These are phyloP conservation scores for Onychomys leucogaster DNA, from an alignment of 2,797 vertebrate genomes.

Conservation along the genomic window DNA sequence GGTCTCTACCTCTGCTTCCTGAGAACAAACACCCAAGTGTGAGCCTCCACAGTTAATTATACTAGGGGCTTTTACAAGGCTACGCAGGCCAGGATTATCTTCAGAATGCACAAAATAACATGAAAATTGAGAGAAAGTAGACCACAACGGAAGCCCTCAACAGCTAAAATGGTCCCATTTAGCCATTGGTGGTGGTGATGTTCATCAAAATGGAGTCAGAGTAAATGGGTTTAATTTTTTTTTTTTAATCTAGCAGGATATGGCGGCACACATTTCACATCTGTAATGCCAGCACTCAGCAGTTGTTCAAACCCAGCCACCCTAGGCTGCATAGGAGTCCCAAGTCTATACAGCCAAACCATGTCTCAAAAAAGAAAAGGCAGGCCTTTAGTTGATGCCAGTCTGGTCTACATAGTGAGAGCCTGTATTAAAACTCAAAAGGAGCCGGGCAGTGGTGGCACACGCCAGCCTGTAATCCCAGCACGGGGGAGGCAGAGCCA, in stretches of 20 bases:
- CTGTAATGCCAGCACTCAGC: not conserved
- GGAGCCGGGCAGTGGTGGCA: too few species aligned
- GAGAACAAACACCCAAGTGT: not conserved
- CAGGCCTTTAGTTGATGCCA: not conserved
- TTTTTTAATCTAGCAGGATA: not conserved
- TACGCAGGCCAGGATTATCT: not conserved
- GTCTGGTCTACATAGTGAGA: too few species aligned
- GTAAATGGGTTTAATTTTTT: not conserved
- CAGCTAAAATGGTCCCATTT: not conserved
- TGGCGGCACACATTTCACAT: not conserved
- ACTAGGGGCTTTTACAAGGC: not conserved
- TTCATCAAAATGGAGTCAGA: not conserved
- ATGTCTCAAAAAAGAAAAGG: not conserved
- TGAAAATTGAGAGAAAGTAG: not conserved
- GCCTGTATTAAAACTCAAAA: too few species aligned
- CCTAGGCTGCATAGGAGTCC: not conserved
- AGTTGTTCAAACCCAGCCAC: not conserved
- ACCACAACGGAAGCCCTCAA: not conserved
- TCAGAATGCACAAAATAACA: not conserved
- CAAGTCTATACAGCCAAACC: not conserved
- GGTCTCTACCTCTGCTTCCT: not conserved
- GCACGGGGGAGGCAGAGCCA: too few species aligned
- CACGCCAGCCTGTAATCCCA: too few species aligned
- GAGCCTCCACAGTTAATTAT: too few species aligned
- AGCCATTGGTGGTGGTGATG: not conserved